Evolutionary conservation across 2,113 vertebrate genomes (phyloP), one percentile per base, ranked within the genome.

Genomic region (Struthio camelus): DNA sequence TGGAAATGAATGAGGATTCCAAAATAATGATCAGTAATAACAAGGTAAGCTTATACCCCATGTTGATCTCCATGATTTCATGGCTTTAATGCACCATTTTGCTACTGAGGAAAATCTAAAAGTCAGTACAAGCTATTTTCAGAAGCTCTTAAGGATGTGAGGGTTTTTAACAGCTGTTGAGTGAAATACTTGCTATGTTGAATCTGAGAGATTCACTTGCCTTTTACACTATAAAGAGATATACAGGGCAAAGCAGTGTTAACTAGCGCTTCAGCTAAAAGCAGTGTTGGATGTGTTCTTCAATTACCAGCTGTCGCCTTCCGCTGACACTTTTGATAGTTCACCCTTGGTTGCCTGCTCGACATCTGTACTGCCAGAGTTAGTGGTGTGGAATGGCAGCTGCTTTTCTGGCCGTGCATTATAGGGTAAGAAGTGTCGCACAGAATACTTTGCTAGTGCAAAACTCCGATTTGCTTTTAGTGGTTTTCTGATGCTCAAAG

Each of bases 211-310:
- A 53, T 90, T 71, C 23, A 7, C 27, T 77, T 32, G 28, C 46
- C 51, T 61, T 54, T n/a, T 36, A 48, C 9, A 1, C 51, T 48
- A 34, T 44, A 11, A 34, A 66, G 87, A 36, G 48, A 15, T 23
- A 53, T 11, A 6, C 0, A 3, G 36, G 27, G 61, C 1, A 2
- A 66, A 61, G 72, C 10, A 1, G 20, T 11, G 28, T 42, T 70
- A 18, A n/a, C 7, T 34, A 30, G 48, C n/a, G 50, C 69, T 51
- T 22, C 34, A 66, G 66, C 61, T 83, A 7, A 40, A 48, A 34
- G 38, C 14, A 6, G 34, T 27, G n/a, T 24, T 54, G 17, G 11
- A 6, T 40, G 38, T 34, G 44, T 34, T 54, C n/a, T 18, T 19
- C 51, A 44, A 62, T 42, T 38, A 27, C 30, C 19, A 20, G 14